Base-by-base conservation (phyloP, 2,888 invertebrate genomes). In the Adineta ricciae region DNA sequence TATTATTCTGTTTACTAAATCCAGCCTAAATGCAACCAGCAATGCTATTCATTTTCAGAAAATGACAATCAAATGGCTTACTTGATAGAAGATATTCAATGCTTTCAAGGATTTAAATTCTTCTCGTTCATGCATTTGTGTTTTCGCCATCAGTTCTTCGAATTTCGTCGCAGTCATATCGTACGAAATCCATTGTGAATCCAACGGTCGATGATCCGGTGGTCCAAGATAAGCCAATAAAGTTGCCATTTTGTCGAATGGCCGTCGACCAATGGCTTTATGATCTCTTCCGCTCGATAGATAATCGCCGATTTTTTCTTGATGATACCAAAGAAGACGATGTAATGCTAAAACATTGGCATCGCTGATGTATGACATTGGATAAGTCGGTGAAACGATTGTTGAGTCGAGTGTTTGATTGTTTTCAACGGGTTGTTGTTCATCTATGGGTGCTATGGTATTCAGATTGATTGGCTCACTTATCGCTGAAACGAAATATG, bases 171-270 rank as follows among this genome's bases (percentile, higher is more conserved):
- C 95, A 0, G 96, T 96, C 94, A 97, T 96, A 89, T 97, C 97
- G 89, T 90, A 90, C 86, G 89, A 89, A 64, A 64, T 64, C 91
- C 91, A 91, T 87, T 90, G 90, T n/a, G 64, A 64, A 64, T 64
- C 64, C 11, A 64, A 32, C 32, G 64, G 64, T 90, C 97, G 96
- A 89, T 97, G 97, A 90, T 97, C 97, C 0, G 97, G 97, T 21
- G 97, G 97, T 36, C 97, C 97, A 84, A 98, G 92, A 90, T 98
- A 97, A 0, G 98, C 97, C 85, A 98, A 91, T 7, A 98, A 91
- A 2, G 97, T 98, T 27, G 96, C 97, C 97, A 98, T 96, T 93
- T 97, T 97, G 90, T 97, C 97, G 90, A 97, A 97, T 0, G 97
- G 97, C 87, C 97, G 91, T 86, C 97, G 92, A 0, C 97, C 97